These are phyloP conservation scores for Eupithecia subfuscata DNA, from an alignment of 2,888 invertebrate genomes.

Conservation along the genomic window DNA sequence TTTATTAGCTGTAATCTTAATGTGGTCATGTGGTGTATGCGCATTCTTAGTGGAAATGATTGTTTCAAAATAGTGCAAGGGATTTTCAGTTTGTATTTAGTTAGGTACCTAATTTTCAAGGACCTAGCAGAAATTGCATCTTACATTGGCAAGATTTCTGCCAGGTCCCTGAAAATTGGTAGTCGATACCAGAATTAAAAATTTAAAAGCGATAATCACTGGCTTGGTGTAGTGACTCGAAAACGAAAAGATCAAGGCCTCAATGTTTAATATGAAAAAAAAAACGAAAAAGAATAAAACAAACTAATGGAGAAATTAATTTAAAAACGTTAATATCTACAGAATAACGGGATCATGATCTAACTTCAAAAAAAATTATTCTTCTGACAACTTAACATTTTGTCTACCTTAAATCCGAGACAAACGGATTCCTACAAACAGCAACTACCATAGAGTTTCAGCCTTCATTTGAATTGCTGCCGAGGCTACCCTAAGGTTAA, in stretches of 20 bases:
- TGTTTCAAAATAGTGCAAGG: neutral
- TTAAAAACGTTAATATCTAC: neutral
- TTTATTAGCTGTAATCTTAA: slow-evolving; percentile 24
- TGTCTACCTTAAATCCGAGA: neutral
- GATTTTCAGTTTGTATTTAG: neutral
- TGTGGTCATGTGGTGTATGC: neutral
- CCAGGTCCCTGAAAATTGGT: neutral
- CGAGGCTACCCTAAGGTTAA: slow-evolving; percentile 17
- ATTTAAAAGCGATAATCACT: neutral
- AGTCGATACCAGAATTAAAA: neutral
- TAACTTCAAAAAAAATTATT: neutral
- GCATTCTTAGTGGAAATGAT: neutral
- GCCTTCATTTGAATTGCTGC: slow-evolving; percentile 2
- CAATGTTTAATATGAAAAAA: too few species aligned
- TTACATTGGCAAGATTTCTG: neutral
- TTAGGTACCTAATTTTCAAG: neutral
- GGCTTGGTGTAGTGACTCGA: too few species aligned
- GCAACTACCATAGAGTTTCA: neutral
- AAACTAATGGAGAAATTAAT: neutral
- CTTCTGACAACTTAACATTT: neutral
- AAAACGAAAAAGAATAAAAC: too few species aligned
- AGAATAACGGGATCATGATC: neutral
- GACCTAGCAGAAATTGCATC: neutral
- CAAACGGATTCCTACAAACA: neutral
- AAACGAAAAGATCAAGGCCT: too few species aligned